Conservation (phyloP, 1,140 invertebrate species). For the Probaryconus sp. region DNA sequence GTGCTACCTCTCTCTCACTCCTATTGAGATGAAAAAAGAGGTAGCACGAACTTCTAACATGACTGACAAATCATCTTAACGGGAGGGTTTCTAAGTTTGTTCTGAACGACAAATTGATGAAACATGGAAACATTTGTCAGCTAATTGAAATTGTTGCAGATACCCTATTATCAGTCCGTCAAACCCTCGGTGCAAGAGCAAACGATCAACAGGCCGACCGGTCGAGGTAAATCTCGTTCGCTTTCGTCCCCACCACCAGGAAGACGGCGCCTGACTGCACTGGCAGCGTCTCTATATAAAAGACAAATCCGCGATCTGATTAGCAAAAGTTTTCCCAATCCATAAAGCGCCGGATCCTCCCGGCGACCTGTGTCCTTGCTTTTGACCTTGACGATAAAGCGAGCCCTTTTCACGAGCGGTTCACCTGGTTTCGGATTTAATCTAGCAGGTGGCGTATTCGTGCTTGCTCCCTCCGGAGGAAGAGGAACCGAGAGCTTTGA, state of each 20-base stretch:
- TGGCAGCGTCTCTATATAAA: slow-evolving; percentile 70
- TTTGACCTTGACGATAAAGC: slow-evolving; percentile 21
- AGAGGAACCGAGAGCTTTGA: slow-evolving; percentile 42
- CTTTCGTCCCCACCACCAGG: slow-evolving; percentile 37
- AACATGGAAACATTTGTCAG: no score
- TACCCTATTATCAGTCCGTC: no score
- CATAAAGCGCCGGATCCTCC: slow-evolving; percentile 42
- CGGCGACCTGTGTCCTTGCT: neutral
- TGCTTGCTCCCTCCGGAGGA: slow-evolving; percentile 42
- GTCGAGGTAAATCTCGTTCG: slow-evolving; percentile 24
- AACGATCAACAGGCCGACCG: no score
- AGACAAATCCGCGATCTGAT: slow-evolving; percentile 74
- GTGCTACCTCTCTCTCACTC: no score
- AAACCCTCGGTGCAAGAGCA: no score
- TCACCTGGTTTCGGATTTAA: slow-evolving; percentile 6
- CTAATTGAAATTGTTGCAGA: no score
- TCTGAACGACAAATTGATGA: no score
- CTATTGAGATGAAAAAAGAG: no score
- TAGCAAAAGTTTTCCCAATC: slow-evolving; percentile 71
- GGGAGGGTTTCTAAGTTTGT: no score
- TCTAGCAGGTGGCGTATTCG: slow-evolving; percentile 10
- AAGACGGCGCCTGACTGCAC: slow-evolving; percentile 64
- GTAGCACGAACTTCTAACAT: no score
- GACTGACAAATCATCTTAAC: no score
- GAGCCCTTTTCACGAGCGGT: neutral